phyloP scores from a whole-genome alignment of 2,888 invertebrate genomes.

The Patella pellucida region DNA sequence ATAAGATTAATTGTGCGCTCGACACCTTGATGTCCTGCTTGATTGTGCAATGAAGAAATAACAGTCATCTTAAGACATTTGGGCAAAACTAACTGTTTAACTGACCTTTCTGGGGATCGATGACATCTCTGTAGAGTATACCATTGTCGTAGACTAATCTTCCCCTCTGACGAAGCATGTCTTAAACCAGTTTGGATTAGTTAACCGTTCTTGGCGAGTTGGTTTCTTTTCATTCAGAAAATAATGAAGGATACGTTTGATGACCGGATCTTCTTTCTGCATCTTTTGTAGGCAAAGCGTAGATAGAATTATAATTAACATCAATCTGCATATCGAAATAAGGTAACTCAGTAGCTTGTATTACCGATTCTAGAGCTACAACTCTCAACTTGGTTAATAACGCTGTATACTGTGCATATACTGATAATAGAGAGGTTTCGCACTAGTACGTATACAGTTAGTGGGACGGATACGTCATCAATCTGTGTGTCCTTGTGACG shows the following conservation, averaged over 20 bases:
- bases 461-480: too few relatives aligned
- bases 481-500: too few relatives aligned
- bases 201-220: not conserved
- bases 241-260: conserved; percentile 5
- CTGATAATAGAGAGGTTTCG: too few relatives aligned
- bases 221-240: not conserved
- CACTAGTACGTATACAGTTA: too few relatives aligned
- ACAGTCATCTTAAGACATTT: not conserved
- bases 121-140: not conserved
- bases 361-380: not conserved
- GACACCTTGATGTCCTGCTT: conserved; percentile 26
- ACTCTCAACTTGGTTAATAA: conserved; percentile 1
- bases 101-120: not conserved
- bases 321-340: too few relatives aligned
- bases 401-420: not conserved
- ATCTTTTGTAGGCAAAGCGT: not conserved
- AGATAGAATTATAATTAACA: not conserved
- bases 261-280: not conserved
- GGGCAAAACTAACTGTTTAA: not conserved
- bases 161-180: not conserved
- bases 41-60: conserved; percentile 24
- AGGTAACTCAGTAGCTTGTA: not conserved
- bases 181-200: not conserved
- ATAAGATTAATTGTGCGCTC: conserved; percentile 32
- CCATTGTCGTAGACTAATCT: not conserved